Evolutionary conservation across 1,140 invertebrate genomes (phyloP).

Genomic region (Oreohelix idahoensis): DNA sequence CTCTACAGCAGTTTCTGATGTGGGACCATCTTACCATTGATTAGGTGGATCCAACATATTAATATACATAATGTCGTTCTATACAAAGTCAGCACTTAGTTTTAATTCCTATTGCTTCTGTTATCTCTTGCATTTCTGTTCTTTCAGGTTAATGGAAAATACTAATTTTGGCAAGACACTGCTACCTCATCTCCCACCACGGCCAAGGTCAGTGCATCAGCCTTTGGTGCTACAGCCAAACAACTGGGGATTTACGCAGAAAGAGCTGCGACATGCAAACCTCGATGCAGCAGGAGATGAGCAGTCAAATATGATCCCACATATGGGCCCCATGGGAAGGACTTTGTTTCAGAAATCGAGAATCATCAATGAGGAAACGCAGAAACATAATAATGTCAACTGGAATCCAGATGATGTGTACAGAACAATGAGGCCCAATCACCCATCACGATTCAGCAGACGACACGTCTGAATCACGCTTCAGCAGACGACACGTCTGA

Average conservation of each 20-base stretch:
- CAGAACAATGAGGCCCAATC: background rate
- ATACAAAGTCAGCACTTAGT: too few relatives aligned
- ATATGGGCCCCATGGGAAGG: constrained; percentile 3
- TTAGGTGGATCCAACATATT: too few relatives aligned
- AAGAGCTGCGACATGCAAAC: background rate
- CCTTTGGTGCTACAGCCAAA: background rate
- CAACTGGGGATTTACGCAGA: background rate
- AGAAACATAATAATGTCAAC: background rate
- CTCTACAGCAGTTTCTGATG: too few relatives aligned
- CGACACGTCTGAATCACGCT: too few relatives aligned
- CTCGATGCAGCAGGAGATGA: background rate
- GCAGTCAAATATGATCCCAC: background rate
- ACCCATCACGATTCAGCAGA: too few relatives aligned
- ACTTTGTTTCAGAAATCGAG: constrained; percentile 10
- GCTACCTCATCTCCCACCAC: background rate
- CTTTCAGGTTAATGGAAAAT: background rate
- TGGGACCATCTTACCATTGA: too few relatives aligned
- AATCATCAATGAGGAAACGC: background rate
- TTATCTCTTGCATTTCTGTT: background rate
- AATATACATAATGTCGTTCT: too few relatives aligned
- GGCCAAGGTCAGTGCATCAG: background rate
- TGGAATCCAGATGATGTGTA: background rate
- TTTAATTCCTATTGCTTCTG: too few relatives aligned
- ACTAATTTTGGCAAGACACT: background rate
- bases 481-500: too few relatives aligned